Percentiles rank a stretch among this genome's conserved stretches.
Conservation (phyloP, 2,888 invertebrate genomes). For the Aphidoletes aphidimyza region DNA sequence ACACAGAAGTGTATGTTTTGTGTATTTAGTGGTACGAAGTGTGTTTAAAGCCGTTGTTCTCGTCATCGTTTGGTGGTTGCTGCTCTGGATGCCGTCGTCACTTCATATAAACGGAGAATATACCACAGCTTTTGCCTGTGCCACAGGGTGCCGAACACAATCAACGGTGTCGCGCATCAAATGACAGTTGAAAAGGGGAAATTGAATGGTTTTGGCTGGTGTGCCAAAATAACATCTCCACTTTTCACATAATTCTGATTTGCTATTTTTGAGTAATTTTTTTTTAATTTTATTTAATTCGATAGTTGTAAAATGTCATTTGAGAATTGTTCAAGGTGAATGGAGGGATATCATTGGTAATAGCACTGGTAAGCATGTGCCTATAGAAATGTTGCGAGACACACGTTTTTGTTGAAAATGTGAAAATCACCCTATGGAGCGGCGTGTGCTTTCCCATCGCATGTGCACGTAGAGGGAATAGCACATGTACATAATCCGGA, state of each 20-base stretch:
- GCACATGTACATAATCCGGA: conserved; percentile 45
- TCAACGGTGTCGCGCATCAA: no score
- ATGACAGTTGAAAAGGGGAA: neutral
- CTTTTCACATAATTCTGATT: no score
- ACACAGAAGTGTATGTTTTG: conserved; percentile 53
- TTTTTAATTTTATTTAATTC: no score
- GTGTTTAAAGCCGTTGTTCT: conserved; percentile 53
- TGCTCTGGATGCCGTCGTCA: conserved; percentile 39
- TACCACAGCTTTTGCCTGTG: neutral
- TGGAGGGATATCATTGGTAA: no score
- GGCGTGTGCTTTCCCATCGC: conserved; percentile 13
- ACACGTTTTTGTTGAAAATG: no score
- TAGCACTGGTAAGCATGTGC: no score
- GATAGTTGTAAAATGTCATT: no score
- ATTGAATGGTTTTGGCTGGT: neutral
- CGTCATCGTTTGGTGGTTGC: conserved; percentile 54
- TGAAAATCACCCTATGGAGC: conserved; percentile 33
- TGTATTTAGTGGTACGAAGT: conserved; percentile 53
- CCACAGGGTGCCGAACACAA: neutral
- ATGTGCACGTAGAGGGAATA: conserved; percentile 43
- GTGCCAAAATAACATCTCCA: no score
- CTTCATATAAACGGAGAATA: conserved; percentile 15
- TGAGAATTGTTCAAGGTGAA: no score
- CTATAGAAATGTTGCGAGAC: no score
- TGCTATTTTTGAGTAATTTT: no score